Evolutionary conservation across 2,797 vertebrate species (phyloP).

Genomic region (Tadarida brasiliensis): DNA sequence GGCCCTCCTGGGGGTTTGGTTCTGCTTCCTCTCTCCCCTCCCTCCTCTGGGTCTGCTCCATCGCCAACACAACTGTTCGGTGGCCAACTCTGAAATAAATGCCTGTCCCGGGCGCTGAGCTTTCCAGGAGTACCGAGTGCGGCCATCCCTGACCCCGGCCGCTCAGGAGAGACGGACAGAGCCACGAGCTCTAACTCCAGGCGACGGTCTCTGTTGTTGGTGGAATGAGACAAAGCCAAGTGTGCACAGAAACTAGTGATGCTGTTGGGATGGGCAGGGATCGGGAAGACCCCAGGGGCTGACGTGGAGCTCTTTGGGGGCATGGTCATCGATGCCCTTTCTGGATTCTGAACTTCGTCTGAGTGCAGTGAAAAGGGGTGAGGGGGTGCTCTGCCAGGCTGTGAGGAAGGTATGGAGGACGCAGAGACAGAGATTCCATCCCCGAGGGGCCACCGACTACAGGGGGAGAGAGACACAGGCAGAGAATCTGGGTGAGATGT

Average conservation of each 20-base stretch:
- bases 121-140: not conserved
- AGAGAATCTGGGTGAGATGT: not conserved
- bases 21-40: not conserved
- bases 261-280: not conserved
- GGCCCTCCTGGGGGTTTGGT: not conserved
- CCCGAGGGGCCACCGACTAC: not conserved
- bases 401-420: accelerated
- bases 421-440: no score
- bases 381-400: not conserved
- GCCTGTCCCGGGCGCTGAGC: not conserved
- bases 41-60: not conserved
- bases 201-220: accelerated
- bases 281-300: not conserved
- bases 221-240: no score
- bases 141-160: not conserved
- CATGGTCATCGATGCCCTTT: not conserved
- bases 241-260: accelerated
- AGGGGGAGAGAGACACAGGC: not conserved
- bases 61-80: not conserved
- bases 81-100: not conserved
- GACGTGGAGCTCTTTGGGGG: not conserved
- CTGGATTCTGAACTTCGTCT: not conserved
- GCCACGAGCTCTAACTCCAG: accelerated
- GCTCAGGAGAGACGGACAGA: not conserved
- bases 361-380: not conserved